These are phyloP conservation scores for Brachionus rotundiformis DNA, from an alignment of 1,140 invertebrate genomes.

Conservation along the genomic window DNA sequence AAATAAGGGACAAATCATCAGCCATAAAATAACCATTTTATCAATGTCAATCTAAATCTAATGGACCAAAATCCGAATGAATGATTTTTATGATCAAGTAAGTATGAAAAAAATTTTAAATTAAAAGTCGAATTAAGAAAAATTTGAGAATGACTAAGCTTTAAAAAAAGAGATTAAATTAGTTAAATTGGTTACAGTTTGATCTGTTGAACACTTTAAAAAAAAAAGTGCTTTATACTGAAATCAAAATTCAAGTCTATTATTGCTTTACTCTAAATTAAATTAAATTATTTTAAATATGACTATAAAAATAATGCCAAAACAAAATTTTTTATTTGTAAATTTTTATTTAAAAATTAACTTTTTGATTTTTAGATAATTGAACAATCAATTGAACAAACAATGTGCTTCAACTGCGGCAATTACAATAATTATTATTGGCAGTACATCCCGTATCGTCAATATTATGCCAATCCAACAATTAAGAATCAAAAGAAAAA, in stretches of 20 bases:
- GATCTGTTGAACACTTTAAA: background rate
- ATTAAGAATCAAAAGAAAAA: no score
- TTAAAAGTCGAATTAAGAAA: background rate
- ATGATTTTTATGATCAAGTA: no score
- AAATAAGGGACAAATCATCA: no score
- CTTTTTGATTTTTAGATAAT: background rate
- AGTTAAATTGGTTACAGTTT: background rate
- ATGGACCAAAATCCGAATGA: no score
- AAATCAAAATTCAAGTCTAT: background rate
- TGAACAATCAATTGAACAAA: background rate
- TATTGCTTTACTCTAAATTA: background rate
- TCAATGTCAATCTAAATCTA: no score
- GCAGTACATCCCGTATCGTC: no score
- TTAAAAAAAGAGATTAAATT: background rate
- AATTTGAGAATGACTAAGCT: no score
- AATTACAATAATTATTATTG: no score
- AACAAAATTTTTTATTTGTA: background rate
- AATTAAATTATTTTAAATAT: background rate
- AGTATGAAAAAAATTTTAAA: background rate
- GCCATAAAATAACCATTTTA: no score
- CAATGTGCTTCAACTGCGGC: no score
- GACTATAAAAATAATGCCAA: background rate
- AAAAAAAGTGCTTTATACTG: background rate
- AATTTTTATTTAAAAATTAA: background rate
- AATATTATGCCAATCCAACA: no score